Base-by-base conservation (phyloP, 2,888 invertebrate genomes). In the Miltochrista miniata region DNA sequence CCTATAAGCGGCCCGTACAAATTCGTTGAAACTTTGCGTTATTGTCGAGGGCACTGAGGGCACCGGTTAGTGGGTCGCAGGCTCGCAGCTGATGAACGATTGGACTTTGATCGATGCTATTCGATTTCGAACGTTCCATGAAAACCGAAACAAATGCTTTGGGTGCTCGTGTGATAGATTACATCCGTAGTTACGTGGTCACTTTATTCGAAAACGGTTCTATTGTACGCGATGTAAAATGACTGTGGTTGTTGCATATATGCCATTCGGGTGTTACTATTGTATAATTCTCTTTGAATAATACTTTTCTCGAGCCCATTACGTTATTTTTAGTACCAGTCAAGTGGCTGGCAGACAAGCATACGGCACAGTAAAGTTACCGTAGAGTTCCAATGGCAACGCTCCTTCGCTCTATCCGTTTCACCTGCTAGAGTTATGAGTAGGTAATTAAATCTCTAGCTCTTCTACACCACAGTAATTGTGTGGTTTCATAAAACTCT, bases 31-130 rank as follows among this genome's bases (percentile, higher is more conserved):
- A 38, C n/a, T 48, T 49, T 54, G 47, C 44, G 40, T 38, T 24
- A 53, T 41, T 48, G 48, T 50, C 50, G 55, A 48, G 24, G 45
- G 14, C 56, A 54, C 39, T 48, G 55, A 48, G 24, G 45, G 14
- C 56, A 54, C 39, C 51, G 45, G 54, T 47, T 50, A 48, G 43
- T 37, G 34, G 49, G 39, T 45, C 48, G 8, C 8, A 31, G 31
- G 13, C 5, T 24, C 18, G 18, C 35, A 40, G 12, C 38, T 55
- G 67, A 59, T 64, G 64, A 56, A 51, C 45, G 56, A 56, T 50
- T 34, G 42, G 45, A 49, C 51, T 50, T 61, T 67, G 66, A 66
- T 67, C 46, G 67, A 67, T 67, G 61, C 36, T 47, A 29, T 13
- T 41, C 46, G 51, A 52, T 41, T 51, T 43, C 40, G 48, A 49